Evolutionary conservation across 1,140 invertebrate genomes (phyloP).

Genomic region (Drosophila albomicans): DNA sequence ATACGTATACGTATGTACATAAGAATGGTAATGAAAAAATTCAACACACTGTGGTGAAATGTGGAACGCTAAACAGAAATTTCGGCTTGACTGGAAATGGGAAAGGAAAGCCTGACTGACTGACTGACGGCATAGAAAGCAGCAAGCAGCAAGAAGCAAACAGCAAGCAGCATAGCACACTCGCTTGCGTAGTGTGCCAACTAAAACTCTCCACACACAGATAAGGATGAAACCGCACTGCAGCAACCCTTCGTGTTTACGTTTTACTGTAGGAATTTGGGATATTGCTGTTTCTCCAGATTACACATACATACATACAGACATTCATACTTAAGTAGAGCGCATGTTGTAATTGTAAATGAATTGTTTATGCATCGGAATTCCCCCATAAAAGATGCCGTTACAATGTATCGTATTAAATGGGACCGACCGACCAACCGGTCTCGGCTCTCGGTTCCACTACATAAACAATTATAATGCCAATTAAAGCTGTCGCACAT

Average conservation of each 20-base stretch:
- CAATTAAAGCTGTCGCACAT: too few relatives aligned
- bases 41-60: constrained; percentile 50
- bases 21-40: constrained; percentile 33
- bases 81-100: constrained; percentile 41
- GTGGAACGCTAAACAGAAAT: constrained; percentile 42
- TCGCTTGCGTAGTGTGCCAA: neutral
- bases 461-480: too few relatives aligned
- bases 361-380: too few relatives aligned
- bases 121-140: constrained; percentile 4
- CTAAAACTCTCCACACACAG: constrained; percentile 2
- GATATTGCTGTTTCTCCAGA: neutral
- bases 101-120: constrained; percentile 24
- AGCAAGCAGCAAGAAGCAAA: too few relatives aligned
- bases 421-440: too few relatives aligned
- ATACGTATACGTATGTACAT: constrained; percentile 8
- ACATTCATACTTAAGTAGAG: neutral
- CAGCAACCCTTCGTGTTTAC: constrained; percentile 19
- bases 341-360: neutral
- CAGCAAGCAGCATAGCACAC: too few relatives aligned
- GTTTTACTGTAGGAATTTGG: constrained; percentile 20
- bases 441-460: too few relatives aligned
- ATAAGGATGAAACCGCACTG: constrained; percentile 15
- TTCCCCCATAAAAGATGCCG: too few relatives aligned
- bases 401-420: too few relatives aligned
- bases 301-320: neutral